A percentile compares a stretch with the other conserved stretches of the same genome.
phyloP scores from a whole-genome alignment of 2,797 vertebrate species.

The Anniella stebbinsi region DNA sequence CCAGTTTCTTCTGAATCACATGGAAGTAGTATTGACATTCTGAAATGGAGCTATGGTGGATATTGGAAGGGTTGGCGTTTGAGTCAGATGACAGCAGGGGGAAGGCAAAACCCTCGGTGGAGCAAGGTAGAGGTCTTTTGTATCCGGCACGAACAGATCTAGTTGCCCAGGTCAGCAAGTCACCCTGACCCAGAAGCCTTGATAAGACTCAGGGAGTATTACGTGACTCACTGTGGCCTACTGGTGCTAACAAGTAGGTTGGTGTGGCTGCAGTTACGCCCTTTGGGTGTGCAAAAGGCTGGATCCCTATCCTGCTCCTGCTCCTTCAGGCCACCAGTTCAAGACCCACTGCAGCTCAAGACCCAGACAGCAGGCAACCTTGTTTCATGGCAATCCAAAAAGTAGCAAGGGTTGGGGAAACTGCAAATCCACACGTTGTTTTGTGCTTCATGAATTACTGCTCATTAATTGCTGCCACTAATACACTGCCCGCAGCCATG shows the following conservation, averaged over 20 bases:
- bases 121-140: neutral
- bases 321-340: neutral
- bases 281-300: no score
- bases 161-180: neutral
- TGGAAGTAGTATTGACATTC: no score
- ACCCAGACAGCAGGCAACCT: neutral
- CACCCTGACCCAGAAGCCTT: neutral
- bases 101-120: no score
- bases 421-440: neutral
- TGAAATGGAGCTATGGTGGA: neutral
- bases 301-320: no score
- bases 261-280: neutral
- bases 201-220: neutral
- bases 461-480: neutral
- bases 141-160: neutral
- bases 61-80: neutral
- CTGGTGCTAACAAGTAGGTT: neutral
- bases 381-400: neutral
- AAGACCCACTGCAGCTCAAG: neutral
- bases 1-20: neutral
- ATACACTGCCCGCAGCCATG: no score
- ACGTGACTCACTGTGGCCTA: neutral
- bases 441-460: neutral
- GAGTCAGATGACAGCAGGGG: no score
- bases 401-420: neutral